These are phyloP conservation scores for Carapus acus DNA, from an alignment of 2,797 vertebrate species.

Conservation along the genomic window DNA sequence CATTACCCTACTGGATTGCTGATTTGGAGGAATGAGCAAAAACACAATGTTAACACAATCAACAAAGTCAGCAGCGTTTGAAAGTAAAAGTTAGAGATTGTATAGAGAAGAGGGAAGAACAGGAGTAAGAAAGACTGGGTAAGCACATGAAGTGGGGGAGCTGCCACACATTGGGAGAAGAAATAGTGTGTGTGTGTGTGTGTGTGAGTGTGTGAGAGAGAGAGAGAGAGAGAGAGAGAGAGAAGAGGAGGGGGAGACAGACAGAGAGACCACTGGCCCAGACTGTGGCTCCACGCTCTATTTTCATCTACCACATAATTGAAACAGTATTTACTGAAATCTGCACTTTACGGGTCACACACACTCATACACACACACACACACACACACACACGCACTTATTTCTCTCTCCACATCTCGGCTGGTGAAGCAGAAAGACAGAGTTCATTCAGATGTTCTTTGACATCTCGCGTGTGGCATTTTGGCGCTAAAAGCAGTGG, in stretches of 20 bases:
- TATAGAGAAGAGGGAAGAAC: neutral
- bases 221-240: constrained; percentile 11
- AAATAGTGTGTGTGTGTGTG: too few relatives aligned
- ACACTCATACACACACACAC: constrained; percentile 25
- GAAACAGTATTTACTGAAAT: constrained; percentile 83
- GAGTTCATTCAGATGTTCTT: constrained; percentile 54
- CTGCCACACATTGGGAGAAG: constrained; percentile 16
- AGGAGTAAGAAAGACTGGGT: neutral
- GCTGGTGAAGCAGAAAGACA: constrained; percentile 19
- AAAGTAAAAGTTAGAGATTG: too few relatives aligned
- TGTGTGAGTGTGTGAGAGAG: neutral
- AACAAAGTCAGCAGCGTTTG: too few relatives aligned
- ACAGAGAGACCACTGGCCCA: constrained; percentile 61
- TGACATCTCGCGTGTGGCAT: constrained; percentile 66
- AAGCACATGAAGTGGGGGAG: constrained; percentile 2
- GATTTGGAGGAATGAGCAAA: too few relatives aligned
- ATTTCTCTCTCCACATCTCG: constrained; percentile 27
- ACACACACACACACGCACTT: constrained; percentile 25
- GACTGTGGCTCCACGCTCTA: constrained; percentile 81
- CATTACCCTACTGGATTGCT: too few relatives aligned
- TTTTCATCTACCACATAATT: constrained; percentile 89
- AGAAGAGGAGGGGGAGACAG: constrained; percentile 10
- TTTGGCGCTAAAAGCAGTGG: constrained; percentile 51
- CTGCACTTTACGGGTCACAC: constrained; percentile 28
- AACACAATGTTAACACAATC: too few relatives aligned